Evolutionary conservation across 2,113 vertebrate genomes (phyloP), one percentile per base, ranked within the genome.

Genomic region (Notarius quadriscutis): DNA sequence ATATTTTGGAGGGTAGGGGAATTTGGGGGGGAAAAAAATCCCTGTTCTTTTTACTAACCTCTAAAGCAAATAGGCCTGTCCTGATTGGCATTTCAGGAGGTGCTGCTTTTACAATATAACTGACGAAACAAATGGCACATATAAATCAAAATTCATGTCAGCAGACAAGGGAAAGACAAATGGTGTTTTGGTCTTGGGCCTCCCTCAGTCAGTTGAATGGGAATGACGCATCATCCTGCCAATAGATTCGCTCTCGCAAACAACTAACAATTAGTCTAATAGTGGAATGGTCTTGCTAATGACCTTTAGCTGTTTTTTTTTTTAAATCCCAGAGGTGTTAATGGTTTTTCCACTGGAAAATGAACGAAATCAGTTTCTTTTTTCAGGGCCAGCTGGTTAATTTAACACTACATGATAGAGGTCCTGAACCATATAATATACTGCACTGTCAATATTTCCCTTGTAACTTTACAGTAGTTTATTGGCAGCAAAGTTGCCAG

Each of bases 211-310:
- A 20, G 34, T 51, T 22, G 12, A 60, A 72, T 78, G 90, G 86
- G 90, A 92, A 91, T 86, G 63, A 81, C 53, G 86, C 78, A 90
- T 91, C 81, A 84, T 84, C 81, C 82, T 51, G 72, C 41, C 74
- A 90, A 88, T 88, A 88, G 89, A 92, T 91, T 88, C 90, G 50
- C 88, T 91, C 89, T 82, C 79, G 88, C 88, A 84, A 90, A 80
- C 77, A 55, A 84, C 86, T 81, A 87, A 48, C 90, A 63, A 92
- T 92, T 92, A 92, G 83, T 90, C 90, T 89, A 92, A 75, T 89
- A 90, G 91, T 88, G 88, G 91, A 91, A 86, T 80, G 75, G 60
- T 17, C 25, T 41, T 69, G 51, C 51, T 55, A 27, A 79, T 57
- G 11, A 57, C 17, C 17, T 72, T 72, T 72, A 41, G 22, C 30